A percentile compares a stretch with the other conserved stretches of the same genome.
phyloP scores from a whole-genome alignment of 1,140 invertebrate genomes.

The Drosophila athabasca region DNA sequence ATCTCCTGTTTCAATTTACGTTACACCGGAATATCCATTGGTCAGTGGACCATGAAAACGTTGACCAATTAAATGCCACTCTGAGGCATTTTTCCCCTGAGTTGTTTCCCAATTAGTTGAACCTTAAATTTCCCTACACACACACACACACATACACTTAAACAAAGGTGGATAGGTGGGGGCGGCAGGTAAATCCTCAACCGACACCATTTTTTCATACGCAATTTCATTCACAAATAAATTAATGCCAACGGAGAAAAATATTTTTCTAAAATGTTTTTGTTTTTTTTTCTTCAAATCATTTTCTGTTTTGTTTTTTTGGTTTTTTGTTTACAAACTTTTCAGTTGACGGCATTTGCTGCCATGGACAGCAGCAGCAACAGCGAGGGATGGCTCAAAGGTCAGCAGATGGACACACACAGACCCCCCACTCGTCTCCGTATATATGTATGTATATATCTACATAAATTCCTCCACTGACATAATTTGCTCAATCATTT shows the following conservation, averaged over 20 bases:
- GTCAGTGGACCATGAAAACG: background rate
- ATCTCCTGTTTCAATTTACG: no score
- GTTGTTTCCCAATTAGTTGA: constrained; percentile 24
- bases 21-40: no score
- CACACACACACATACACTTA: no score
- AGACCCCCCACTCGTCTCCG: no score
- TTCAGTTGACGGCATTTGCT: constrained; percentile 74
- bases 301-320: constrained; percentile 42
- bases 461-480: constrained; percentile 52
- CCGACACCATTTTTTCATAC: constrained; percentile 31
- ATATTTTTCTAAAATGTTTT: constrained; percentile 45
- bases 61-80: constrained; percentile 27
- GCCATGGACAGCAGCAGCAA: constrained; percentile 50
- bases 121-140: background rate
- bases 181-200: background rate
- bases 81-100: background rate
- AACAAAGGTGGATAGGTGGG: background rate
- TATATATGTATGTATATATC: background rate
- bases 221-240: constrained; percentile 49
- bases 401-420: constrained; percentile 39
- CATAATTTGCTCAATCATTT: constrained; percentile 81
- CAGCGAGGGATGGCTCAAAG: constrained; percentile 43
- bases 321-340: constrained; percentile 58
- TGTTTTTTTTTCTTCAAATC: constrained; percentile 25
- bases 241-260: constrained; percentile 40